Conservation (phyloP, 2,113 vertebrate genomes). For the Triplophysa siluroides region DNA sequence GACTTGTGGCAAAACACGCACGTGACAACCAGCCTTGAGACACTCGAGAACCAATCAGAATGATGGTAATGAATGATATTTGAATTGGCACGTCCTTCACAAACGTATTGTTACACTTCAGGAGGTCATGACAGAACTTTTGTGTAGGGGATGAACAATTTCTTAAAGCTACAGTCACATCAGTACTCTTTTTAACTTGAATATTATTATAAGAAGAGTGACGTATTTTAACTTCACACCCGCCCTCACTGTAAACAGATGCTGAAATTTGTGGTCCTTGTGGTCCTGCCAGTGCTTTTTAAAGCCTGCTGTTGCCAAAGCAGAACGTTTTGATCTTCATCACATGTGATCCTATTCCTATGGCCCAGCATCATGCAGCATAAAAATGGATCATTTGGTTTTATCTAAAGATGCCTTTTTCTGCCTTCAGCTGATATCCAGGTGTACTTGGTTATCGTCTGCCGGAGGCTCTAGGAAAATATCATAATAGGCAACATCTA, state of each 20-base stretch:
- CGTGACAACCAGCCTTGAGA: too few relatives aligned
- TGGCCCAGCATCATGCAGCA: not conserved
- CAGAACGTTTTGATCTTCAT: not conserved
- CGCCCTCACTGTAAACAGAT: not conserved
- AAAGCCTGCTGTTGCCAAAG: not conserved
- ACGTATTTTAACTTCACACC: not conserved
- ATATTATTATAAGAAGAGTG: too few relatives aligned
- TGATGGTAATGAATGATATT: too few relatives aligned
- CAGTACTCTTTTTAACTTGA: too few relatives aligned
- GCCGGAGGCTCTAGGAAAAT: constrained; percentile 11
- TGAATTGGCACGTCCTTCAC: too few relatives aligned
- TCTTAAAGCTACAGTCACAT: too few relatives aligned
- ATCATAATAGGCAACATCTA: constrained; percentile 6
- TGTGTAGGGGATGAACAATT: too few relatives aligned
- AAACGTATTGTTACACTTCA: too few relatives aligned
- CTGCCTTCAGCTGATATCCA: not conserved
- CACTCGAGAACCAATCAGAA: too few relatives aligned
- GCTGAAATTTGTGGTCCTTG: not conserved
- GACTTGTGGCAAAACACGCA: too few relatives aligned
- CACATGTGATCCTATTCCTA: not conserved
- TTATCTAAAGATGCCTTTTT: not conserved
- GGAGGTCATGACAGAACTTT: too few relatives aligned
- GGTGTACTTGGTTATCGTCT: not conserved
- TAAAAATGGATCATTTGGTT: not conserved
- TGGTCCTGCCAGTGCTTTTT: constrained; percentile 2